phyloP scores from a whole-genome alignment of 2,888 invertebrate species.

The Eupithecia inturbata region DNA sequence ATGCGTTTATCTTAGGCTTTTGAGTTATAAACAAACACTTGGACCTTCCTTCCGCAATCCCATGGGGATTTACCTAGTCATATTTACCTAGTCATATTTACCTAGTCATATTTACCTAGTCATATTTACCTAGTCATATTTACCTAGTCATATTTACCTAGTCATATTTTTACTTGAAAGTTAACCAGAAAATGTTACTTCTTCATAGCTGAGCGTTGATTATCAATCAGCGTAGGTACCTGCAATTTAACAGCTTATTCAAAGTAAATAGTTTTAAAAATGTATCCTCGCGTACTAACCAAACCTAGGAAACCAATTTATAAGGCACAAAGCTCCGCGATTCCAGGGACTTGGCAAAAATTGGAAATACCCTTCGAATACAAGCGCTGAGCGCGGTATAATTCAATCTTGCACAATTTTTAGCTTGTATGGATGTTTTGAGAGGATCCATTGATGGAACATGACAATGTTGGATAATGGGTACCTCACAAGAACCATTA shows the following conservation, averaged over 20 bases:
- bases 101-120: too few species aligned
- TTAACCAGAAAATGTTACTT: not conserved
- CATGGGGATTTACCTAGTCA: not conserved
- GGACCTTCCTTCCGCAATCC: not conserved
- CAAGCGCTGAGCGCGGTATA: conserved; percentile 23
- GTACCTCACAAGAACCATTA: not conserved
- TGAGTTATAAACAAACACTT: not conserved
- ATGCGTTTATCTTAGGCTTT: not conserved
- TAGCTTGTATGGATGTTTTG: conserved; percentile 14
- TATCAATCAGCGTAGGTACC: not conserved
- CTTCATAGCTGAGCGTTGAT: not conserved
- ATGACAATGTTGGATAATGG: not conserved
- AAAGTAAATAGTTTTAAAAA: not conserved
- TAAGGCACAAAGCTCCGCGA: conserved; percentile 56
- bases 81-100: too few species aligned
- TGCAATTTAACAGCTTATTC: not conserved
- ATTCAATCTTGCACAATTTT: conserved; percentile 30
- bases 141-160: too few species aligned
- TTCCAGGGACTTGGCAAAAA: conserved; percentile 58
- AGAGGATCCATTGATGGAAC: conserved; percentile 4
- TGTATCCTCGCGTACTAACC: conserved; percentile 13
- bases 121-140: too few species aligned
- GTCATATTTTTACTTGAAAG: not conserved
- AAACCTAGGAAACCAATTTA: conserved; percentile 62
- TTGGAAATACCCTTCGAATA: conserved; percentile 51